Evolutionary conservation across 2,888 invertebrate species (phyloP).

Genomic region (Ceriagrion tenellum): DNA sequence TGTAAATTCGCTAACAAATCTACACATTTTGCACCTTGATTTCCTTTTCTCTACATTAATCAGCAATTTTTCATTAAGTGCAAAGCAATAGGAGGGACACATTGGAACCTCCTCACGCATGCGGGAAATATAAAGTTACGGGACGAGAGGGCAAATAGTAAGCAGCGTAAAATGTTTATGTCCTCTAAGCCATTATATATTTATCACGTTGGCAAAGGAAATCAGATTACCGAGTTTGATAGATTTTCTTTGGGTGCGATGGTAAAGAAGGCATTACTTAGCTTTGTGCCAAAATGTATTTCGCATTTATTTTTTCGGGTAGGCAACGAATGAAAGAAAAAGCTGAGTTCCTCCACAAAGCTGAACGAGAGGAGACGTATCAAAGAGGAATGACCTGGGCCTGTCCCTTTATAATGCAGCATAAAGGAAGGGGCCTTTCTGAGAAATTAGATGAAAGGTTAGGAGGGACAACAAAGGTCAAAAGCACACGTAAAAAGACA

Average conservation of each 20-base stretch:
- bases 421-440: conserved; percentile 2
- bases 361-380: not conserved
- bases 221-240: not conserved
- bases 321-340: not conserved
- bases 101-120: too few relatives aligned
- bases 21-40: too few relatives aligned
- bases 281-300: too few relatives aligned
- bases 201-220: too few relatives aligned
- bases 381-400: not conserved
- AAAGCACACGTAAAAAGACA: not conserved
- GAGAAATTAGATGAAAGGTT: not conserved
- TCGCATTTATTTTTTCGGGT: not conserved
- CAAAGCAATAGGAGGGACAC: too few relatives aligned
- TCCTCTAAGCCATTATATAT: too few relatives aligned
- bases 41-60: too few relatives aligned
- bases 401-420: not conserved
- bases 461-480: not conserved
- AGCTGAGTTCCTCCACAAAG: not conserved
- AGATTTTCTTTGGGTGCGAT: not conserved
- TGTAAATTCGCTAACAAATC: too few relatives aligned
- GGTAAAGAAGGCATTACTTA: not conserved
- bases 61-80: too few relatives aligned
- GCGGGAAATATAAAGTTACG: not conserved
- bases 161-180: too few relatives aligned
- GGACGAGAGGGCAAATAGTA: not conserved